A percentile compares a stretch with the other conserved stretches of the same genome.
phyloP scores from a whole-genome alignment of 1,140 invertebrate species.

The Eumaeus atala region DNA sequence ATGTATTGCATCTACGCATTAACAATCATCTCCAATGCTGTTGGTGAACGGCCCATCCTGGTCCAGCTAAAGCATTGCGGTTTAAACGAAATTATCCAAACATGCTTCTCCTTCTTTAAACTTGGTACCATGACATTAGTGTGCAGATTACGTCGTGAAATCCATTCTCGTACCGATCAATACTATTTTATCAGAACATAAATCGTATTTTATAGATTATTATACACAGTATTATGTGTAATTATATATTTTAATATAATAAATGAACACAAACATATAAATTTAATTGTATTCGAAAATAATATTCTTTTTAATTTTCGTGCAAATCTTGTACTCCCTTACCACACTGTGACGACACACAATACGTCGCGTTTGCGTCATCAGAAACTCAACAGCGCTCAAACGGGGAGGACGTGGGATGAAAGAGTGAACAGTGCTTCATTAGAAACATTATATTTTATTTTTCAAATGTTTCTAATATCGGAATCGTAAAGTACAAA shows the following conservation, averaged over 20 bases:
- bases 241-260: background rate
- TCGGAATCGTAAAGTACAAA: conserved; percentile 70
- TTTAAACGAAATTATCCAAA: too few species aligned
- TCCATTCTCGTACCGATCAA: conserved; percentile 5
- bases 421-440: conserved; percentile 43
- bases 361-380: conserved; percentile 62
- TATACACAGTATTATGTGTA: conserved; percentile 12
- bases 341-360: conserved; percentile 55
- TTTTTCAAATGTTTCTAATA: conserved; percentile 71
- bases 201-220: conserved; percentile 17
- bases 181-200: background rate
- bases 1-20: too few species aligned
- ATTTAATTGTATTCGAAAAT: background rate
- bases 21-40: too few species aligned
- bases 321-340: conserved; percentile 33
- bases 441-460: conserved; percentile 59
- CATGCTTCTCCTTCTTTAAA: too few species aligned
- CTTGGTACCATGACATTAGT: background rate
- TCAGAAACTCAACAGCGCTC: conserved; percentile 59
- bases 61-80: too few species aligned
- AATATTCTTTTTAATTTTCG: conserved; percentile 20
- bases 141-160: conserved; percentile 15
- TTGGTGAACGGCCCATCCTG: too few species aligned
- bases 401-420: conserved; percentile 65
- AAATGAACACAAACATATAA: background rate